Evolutionary conservation across 2,797 vertebrate genomes (phyloP).

Genomic region (Hoplostethus mediterraneus): DNA sequence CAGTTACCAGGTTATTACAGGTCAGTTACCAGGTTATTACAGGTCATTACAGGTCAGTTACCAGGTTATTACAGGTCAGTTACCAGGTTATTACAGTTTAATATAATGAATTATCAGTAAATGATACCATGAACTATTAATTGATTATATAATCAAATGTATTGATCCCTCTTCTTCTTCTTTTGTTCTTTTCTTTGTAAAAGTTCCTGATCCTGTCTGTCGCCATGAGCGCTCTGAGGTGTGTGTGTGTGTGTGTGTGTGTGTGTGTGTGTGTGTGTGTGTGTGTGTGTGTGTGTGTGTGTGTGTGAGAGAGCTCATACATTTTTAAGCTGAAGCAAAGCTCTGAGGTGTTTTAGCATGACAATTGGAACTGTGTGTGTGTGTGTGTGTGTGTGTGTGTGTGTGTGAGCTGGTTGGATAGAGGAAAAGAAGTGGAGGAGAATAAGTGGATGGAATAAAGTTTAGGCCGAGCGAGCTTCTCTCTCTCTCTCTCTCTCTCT

Average conservation of each 20-base stretch:
- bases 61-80: too few relatives aligned
- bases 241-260: slow-evolving; percentile 41
- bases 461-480: not conserved
- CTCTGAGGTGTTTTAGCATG: slow-evolving; percentile 69
- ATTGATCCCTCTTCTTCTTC: slow-evolving; percentile 26
- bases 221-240: slow-evolving; percentile 70
- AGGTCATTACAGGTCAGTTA: too few relatives aligned
- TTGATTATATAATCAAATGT: too few relatives aligned
- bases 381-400: slow-evolving; percentile 16
- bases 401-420: slow-evolving; percentile 24
- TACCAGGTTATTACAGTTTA: too few relatives aligned
- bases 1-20: too few relatives aligned
- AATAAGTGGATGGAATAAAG: slow-evolving; percentile 7
- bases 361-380: slow-evolving; percentile 63
- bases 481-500: too few relatives aligned
- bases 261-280: slow-evolving; percentile 16
- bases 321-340: slow-evolving; percentile 16
- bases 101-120: too few relatives aligned
- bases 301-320: slow-evolving; percentile 32
- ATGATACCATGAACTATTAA: too few relatives aligned
- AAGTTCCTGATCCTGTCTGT: slow-evolving; percentile 81
- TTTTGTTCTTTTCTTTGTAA: slow-evolving; percentile 70
- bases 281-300: slow-evolving; percentile 25
- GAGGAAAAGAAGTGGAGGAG: not conserved
- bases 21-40: too few relatives aligned